Conservation (phyloP, 2,797 vertebrate species). For the Micromesistius poutassou region DNA sequence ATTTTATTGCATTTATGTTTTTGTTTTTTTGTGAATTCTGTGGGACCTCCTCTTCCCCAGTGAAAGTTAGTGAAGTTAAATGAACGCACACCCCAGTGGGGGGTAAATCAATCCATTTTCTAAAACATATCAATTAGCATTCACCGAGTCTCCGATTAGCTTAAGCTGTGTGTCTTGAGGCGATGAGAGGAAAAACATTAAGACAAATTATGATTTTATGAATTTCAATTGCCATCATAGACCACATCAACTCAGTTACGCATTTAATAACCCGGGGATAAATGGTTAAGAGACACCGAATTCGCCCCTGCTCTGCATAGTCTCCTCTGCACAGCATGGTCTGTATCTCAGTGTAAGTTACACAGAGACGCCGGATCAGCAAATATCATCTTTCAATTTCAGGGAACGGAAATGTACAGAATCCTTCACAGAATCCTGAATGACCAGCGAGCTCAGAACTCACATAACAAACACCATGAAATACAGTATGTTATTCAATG, state of each 20-base stretch:
- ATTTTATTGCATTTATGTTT: background rate
- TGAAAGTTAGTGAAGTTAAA: background rate
- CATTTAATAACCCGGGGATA: background rate
- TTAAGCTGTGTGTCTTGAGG: background rate
- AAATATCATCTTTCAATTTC: background rate
- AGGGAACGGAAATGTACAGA: conserved; percentile 1
- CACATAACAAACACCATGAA: background rate
- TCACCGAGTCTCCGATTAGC: background rate
- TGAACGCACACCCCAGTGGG: background rate
- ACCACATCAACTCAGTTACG: conserved; percentile 1
- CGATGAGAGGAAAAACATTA: background rate
- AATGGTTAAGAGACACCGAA: background rate
- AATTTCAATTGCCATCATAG: background rate
- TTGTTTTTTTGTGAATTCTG: background rate
- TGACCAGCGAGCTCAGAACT: background rate
- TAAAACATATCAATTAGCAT: background rate
- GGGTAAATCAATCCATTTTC: background rate
- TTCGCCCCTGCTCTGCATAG: background rate
- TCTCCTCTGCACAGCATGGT: background rate
- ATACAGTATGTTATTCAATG: no score
- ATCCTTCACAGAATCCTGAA: background rate
- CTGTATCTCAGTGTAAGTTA: background rate
- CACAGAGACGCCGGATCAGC: background rate
- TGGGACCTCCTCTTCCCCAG: background rate
- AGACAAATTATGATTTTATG: background rate